Evolutionary conservation across 2,113 vertebrate genomes (phyloP).

Genomic region (Stictonetta naevosa): DNA sequence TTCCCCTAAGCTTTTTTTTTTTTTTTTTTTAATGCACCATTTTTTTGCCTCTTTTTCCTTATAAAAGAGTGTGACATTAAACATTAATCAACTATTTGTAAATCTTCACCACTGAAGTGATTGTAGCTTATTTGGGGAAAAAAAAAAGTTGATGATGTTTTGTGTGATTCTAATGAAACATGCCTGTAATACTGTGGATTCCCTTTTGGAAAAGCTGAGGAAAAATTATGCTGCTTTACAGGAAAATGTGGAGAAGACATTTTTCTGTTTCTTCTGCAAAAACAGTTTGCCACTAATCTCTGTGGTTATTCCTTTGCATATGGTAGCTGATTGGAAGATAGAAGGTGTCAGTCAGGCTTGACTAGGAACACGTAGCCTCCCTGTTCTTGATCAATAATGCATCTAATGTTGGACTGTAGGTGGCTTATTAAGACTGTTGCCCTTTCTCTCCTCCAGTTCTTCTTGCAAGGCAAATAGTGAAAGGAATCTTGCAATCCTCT

Average conservation of each 20-base stretch:
- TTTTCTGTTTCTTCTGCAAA: neutral
- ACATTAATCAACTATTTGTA: constrained; percentile 41
- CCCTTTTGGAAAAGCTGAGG: neutral
- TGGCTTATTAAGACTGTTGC: neutral
- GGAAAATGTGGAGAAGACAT: neutral
- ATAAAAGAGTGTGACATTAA: constrained; percentile 6
- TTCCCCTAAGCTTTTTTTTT: neutral
- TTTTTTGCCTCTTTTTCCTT: constrained; percentile 2
- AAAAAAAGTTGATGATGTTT: neutral
- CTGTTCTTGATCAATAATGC: neutral
- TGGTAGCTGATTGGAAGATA: neutral
- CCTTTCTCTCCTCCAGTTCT: neutral
- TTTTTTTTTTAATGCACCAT: neutral
- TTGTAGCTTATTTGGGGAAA: constrained; percentile 8
- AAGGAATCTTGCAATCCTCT: neutral
- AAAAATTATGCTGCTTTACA: neutral
- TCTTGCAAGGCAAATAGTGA: neutral
- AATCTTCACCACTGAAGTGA: neutral
- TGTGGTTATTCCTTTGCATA: neutral
- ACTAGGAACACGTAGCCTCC: neutral
- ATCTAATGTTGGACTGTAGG: neutral
- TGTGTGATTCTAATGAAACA: neutral
- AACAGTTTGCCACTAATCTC: neutral
- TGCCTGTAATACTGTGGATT: neutral
- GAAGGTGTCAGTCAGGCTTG: neutral